Percentiles rank a stretch among this genome's conserved stretches.
phyloP scores from a whole-genome alignment of 2,797 vertebrate species.

The Ptychadena robeensis region DNA sequence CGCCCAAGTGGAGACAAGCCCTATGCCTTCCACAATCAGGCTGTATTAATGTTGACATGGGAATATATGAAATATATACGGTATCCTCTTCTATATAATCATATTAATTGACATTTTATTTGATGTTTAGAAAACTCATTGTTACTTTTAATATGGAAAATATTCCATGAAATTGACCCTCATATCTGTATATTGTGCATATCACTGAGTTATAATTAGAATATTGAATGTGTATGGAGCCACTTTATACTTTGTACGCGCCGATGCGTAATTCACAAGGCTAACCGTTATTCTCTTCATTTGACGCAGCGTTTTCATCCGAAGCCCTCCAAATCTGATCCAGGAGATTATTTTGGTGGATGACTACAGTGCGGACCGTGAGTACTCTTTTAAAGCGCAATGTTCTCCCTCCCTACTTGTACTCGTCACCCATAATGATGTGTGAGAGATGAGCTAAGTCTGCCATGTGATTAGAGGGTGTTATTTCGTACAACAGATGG shows the following conservation, averaged over 20 bases:
- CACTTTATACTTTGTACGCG: not conserved
- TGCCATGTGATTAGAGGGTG: slow-evolving; percentile 24
- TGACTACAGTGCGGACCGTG: slow-evolving; percentile 95
- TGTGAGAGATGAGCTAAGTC: slow-evolving; percentile 16
- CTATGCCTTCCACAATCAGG: too few relatives aligned
- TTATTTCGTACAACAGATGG: slow-evolving; percentile 45
- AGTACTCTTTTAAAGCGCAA: slow-evolving; percentile 69
- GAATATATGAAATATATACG: too few relatives aligned
- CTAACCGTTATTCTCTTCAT: slow-evolving; percentile 56
- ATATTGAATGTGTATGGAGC: not conserved
- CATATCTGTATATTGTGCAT: too few relatives aligned
- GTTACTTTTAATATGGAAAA: too few relatives aligned
- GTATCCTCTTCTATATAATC: too few relatives aligned
- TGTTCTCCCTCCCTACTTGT: not conserved
- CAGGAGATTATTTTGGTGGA: slow-evolving; percentile 97
- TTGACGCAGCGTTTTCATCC: slow-evolving; percentile 84
- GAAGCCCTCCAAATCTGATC: slow-evolving; percentile 87
- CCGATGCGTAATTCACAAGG: not conserved
- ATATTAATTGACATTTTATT: too few relatives aligned
- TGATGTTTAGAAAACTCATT: too few relatives aligned
- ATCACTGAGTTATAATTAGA: not conserved
- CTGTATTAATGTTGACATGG: too few relatives aligned
- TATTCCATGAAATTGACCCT: too few relatives aligned
- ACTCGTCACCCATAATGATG: not conserved
- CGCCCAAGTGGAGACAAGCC: too few relatives aligned